phyloP scores from a whole-genome alignment of 2,888 invertebrate genomes.

The Catonia carolina region DNA sequence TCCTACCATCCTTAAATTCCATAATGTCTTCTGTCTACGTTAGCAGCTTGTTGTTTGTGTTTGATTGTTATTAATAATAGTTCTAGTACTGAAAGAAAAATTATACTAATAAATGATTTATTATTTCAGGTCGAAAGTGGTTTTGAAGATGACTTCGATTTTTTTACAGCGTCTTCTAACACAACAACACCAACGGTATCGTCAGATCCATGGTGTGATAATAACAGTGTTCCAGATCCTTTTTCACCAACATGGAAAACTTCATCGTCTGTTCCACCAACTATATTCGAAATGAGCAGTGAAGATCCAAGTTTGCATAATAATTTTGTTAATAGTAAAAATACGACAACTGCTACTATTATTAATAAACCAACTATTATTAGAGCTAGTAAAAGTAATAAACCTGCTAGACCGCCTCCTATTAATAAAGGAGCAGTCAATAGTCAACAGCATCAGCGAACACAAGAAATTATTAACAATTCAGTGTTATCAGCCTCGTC shows the following conservation, averaged over 20 bases:
- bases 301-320: constrained; percentile 22
- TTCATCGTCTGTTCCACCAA: constrained; percentile 25
- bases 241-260: constrained; percentile 46
- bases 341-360: neutral
- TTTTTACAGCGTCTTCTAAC: constrained; percentile 46
- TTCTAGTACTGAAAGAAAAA: no score
- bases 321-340: neutral
- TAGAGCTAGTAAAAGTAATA: constrained; percentile 45
- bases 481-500: neutral
- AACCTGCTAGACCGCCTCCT: constrained; percentile 52
- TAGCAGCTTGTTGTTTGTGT: neutral
- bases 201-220: constrained; percentile 31
- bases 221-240: constrained; percentile 43
- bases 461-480: no score
- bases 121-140: constrained; percentile 65
- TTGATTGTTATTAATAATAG: no score
- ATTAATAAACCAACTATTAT: constrained; percentile 66
- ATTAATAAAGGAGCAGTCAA: neutral
- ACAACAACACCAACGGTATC: constrained; percentile 27
- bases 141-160: constrained; percentile 77
- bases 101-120: no score
- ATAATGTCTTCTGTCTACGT: constrained; percentile 6
- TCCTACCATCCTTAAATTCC: neutral
- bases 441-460: no score
- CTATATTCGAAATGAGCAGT: constrained; percentile 23